Conservation (phyloP, 2,113 vertebrate genomes). For the Fulica atra region DNA sequence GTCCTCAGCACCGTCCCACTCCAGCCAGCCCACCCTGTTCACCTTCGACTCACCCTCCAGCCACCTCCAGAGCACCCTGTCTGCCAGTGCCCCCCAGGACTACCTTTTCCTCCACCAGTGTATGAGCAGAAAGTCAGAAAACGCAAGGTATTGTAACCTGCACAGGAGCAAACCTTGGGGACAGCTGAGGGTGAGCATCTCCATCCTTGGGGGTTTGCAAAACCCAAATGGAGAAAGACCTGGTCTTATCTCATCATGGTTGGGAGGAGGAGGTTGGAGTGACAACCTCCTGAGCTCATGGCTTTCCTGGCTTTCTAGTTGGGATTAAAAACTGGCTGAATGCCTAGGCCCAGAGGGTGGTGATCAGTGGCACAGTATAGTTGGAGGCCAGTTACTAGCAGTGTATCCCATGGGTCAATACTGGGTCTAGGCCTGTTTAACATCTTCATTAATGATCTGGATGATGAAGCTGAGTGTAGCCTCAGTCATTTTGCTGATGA, state of each 20-base stretch:
- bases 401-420: neutral
- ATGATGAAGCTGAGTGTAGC: neutral
- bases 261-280: neutral
- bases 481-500: neutral
- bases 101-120: constrained; percentile 98
- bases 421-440: neutral
- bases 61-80: constrained; percentile 82
- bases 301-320: neutral
- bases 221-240: neutral
- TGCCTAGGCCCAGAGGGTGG: neutral
- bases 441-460: neutral
- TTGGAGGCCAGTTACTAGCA: neutral
- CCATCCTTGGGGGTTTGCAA: neutral
- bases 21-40: constrained; percentile 95
- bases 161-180: neutral
- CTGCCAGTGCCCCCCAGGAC: constrained; percentile 95
- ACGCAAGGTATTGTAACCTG: constrained; percentile 80
- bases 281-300: neutral
- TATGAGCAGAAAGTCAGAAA: constrained; percentile 94
- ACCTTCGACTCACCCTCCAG: constrained; percentile 88
- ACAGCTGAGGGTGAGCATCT: neutral
- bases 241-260: accelerated
- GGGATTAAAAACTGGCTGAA: neutral
- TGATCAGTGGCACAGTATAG: neutral
- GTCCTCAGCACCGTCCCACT: constrained; percentile 86